phyloP scores from a whole-genome alignment of 2,113 vertebrate genomes.

The Tichodroma muraria region DNA sequence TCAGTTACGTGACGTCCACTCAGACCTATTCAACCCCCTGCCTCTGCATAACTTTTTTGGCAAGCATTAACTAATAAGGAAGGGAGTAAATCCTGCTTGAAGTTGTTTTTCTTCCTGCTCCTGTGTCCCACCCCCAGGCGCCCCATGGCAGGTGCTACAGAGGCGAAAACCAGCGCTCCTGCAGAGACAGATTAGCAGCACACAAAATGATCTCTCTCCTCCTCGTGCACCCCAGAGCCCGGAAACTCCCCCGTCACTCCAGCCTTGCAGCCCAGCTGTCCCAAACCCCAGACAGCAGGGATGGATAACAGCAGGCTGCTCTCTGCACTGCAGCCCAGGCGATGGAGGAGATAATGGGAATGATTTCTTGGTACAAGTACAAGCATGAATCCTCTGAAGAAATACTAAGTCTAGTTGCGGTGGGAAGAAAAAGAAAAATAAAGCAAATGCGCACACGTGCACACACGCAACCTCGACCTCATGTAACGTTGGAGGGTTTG shows the following conservation, averaged over 20 bases:
- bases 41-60: not conserved
- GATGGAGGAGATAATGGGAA: not conserved
- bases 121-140: not conserved
- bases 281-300: not conserved
- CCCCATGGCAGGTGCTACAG: not conserved
- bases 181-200: not conserved
- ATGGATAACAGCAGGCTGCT: conserved; percentile 1
- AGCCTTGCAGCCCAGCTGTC: not conserved
- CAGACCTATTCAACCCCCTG: not conserved
- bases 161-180: not conserved
- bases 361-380: not conserved
- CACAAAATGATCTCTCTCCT: not conserved
- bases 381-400: conserved; percentile 18
- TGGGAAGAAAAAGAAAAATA: not conserved
- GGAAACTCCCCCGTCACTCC: not conserved
- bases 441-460: not conserved
- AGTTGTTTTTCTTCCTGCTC: not conserved
- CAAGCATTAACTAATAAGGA: not conserved
- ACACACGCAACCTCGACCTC: not conserved
- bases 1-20: not conserved
- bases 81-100: not conserved
- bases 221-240: not conserved
- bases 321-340: not conserved
- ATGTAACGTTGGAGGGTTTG: not conserved
- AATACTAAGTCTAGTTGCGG: not conserved